A percentile compares a stretch with the other conserved stretches of the same genome.
Conservation (phyloP, 2,113 vertebrate genomes). For the Sisor rabdophorus region DNA sequence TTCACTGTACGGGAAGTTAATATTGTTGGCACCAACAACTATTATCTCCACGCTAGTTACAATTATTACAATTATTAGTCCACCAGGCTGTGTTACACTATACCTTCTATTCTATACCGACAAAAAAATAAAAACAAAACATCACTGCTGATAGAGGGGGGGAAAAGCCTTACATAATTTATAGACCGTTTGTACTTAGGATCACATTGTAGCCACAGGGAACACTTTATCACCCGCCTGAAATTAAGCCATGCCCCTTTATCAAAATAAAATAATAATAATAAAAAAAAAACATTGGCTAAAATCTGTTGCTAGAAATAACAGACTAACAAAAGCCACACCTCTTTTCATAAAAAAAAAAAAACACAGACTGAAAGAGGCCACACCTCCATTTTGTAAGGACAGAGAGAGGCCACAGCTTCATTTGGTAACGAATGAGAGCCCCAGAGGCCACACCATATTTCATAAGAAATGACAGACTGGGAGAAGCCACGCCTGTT, state of each 20-base stretch:
- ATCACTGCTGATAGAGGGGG: neutral
- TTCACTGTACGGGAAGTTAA: neutral
- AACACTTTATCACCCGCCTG: neutral
- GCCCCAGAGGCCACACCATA: neutral
- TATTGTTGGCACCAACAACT: too few relatives aligned
- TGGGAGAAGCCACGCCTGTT: neutral
- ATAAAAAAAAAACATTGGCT: too few relatives aligned
- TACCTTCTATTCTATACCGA: too few relatives aligned
- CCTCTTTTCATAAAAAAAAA: too few relatives aligned
- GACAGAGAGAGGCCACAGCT: neutral
- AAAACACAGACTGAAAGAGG: neutral
- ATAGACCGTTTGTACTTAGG: neutral
- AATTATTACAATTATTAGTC: too few relatives aligned
- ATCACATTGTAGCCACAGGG: neutral
- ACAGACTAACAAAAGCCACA: neutral
- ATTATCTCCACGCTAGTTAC: too few relatives aligned
- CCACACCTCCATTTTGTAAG: neutral
- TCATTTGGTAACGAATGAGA: too few relatives aligned
- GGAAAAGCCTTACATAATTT: neutral
- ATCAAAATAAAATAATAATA: too few relatives aligned
- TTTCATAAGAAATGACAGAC: neutral
- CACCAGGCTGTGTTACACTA: too few relatives aligned
- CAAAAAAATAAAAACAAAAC: neutral
- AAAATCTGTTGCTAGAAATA: too few relatives aligned
- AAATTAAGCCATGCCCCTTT: too few relatives aligned